Base-by-base conservation (phyloP, 2,113 vertebrate species). In the Oncorhynchus gorbuscha region DNA sequence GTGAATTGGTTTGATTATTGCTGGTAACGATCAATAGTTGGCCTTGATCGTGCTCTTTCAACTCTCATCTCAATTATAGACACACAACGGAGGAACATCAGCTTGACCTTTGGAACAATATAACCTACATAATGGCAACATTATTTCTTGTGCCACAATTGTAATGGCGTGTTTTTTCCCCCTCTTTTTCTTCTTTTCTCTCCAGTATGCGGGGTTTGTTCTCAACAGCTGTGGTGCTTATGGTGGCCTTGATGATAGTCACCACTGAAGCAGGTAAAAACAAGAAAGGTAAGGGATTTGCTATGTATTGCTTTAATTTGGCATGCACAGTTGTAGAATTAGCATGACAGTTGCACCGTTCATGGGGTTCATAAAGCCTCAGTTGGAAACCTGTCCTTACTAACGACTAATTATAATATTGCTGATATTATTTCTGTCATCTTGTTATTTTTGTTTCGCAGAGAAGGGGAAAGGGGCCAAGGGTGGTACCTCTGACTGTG, bases 201-300 rank as follows among this genome's bases (percentile, higher is more conserved):
- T 79, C 14, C 88, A 97, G 94, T 89, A 97, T 98, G 93, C 93
- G 86, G 86, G 86, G 89, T 78, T 70, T 94, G 75, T 81, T 89
- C 83, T 83, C 80, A 62, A 76, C 81, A 70, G 71, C 79, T 22
- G 64, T 89, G 66, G 61, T 92, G 76, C 84, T 95, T 76, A 75
- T 97, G 26, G 80, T 96, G 79, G 79, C 92, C 74, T 76, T 96
- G 77, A 80, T 95, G 89, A 87, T 92, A 0, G 88, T 93, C 20
- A 76, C 91, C 0, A 68, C 91, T 0, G 91, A 94, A 28, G 94
- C 92, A 76, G 94, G 94, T 73, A 97, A 95, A 80, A 95, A 91
- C 84, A 96, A 95, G 89, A 96, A 96, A 94, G 95, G 95, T 93
- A 65, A 81, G 83, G 18, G 49, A 51, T 16, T 51, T 51, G 49